Conservation (phyloP, 2,797 vertebrate species). For the Anguilla anguilla region DNA sequence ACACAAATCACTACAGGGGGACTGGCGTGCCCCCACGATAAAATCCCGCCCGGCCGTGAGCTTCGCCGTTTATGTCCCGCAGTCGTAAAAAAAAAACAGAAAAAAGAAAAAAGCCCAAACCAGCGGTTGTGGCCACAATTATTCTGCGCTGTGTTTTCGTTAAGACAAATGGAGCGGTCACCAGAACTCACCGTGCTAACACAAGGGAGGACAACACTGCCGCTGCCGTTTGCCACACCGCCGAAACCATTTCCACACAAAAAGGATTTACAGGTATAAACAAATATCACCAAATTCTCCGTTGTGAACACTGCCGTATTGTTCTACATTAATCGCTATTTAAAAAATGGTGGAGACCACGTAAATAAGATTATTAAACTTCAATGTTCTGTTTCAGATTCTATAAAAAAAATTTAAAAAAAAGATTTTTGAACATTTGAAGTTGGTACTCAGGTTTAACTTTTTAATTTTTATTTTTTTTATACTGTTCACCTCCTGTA, state of each 20-base stretch:
- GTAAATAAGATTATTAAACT: background rate
- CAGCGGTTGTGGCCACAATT: background rate
- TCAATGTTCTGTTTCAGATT: background rate
- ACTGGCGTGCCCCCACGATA: background rate
- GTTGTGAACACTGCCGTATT: background rate
- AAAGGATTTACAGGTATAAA: background rate
- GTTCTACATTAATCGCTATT: background rate
- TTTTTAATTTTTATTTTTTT: background rate
- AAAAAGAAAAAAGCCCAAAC: background rate
- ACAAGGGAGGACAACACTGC: background rate
- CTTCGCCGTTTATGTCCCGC: background rate
- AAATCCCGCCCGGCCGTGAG: background rate
- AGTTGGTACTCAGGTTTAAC: background rate
- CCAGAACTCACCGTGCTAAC: background rate
- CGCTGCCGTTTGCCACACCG: background rate
- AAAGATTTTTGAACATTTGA: background rate
- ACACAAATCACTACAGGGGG: background rate
- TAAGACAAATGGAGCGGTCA: background rate
- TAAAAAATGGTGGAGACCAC: background rate
- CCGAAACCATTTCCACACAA: background rate
- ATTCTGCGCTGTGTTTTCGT: background rate
- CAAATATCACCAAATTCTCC: background rate
- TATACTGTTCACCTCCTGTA: background rate
- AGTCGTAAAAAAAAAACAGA: background rate
- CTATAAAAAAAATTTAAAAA: background rate